phyloP scores from a whole-genome alignment of 2,797 vertebrate genomes.

The Naso thynnoides region DNA sequence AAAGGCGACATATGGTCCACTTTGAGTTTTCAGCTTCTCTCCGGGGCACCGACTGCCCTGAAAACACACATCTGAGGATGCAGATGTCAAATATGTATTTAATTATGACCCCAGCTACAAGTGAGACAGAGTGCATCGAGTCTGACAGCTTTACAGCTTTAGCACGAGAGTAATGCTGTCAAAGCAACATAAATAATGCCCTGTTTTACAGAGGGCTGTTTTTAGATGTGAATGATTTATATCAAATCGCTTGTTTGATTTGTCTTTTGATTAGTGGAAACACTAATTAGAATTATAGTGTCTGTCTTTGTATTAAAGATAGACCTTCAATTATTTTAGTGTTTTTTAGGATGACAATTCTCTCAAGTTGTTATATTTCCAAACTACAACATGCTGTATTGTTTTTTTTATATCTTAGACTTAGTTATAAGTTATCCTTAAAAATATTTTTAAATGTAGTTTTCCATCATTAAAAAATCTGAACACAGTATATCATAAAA shows the following conservation, averaged over 20 bases:
- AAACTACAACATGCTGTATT: not conserved
- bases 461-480: conserved; percentile 9
- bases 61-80: conserved; percentile 77
- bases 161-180: not conserved
- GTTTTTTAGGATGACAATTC: not conserved
- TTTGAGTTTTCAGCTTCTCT: conserved; percentile 70
- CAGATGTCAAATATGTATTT: conserved; percentile 69
- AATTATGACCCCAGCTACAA: conserved; percentile 42
- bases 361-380: conserved; percentile 8
- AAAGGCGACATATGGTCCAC: conserved; percentile 70
- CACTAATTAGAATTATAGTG: not conserved
- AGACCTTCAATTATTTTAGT: not conserved
- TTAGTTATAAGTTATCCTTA: not conserved
- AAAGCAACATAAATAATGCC: not conserved
- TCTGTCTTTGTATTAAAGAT: not conserved
- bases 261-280: not conserved
- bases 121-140: conserved; percentile 37
- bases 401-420: not conserved
- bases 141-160: conserved; percentile 20
- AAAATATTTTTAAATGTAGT: not conserved
- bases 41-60: conserved; percentile 59
- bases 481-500: not conserved
- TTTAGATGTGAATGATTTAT: not conserved
- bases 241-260: not conserved
- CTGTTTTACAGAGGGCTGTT: not conserved